A percentile compares a stretch with the other conserved stretches of the same genome.
phyloP scores from a whole-genome alignment of 1,140 invertebrate genomes.

The Hormaphis cornu region DNA sequence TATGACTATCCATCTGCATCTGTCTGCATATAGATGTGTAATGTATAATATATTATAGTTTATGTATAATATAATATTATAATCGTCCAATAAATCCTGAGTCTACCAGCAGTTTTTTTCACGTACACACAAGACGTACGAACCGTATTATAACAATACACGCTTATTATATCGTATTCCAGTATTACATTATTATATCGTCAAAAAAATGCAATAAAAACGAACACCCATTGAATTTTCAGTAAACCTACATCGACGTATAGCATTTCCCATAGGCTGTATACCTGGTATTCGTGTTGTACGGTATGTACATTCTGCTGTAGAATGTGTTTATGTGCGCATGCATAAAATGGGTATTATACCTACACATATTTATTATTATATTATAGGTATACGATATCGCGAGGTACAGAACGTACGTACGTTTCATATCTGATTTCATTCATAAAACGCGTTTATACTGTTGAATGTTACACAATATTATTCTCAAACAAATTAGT shows the following conservation, averaged over 20 bases:
- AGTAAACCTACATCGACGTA: neutral
- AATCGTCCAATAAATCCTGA: neutral
- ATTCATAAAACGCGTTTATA: conserved; percentile 17
- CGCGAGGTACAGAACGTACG: neutral
- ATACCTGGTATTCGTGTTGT: too few species aligned
- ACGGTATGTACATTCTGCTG: too few species aligned
- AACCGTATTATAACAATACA: too few species aligned
- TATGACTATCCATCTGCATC: too few species aligned
- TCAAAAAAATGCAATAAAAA: neutral
- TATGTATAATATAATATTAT: neutral
- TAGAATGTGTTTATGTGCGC: neutral
- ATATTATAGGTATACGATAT: neutral
- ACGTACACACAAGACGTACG: neutral
- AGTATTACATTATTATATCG: neutral
- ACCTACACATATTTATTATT: neutral
- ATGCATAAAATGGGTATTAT: too few species aligned
- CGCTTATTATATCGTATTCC: neutral
- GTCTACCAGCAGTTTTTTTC: neutral
- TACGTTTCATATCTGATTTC: neutral
- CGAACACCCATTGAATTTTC: neutral
- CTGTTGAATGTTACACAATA: too few species aligned
- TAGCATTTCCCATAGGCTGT: neutral
- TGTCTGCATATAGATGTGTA: neutral
- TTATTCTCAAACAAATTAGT: too few species aligned
- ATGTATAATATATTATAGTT: neutral